Evolutionary conservation across 2,113 vertebrate species (phyloP), one percentile per base, ranked within the genome.

Genomic region (Phyllostomus hastatus): DNA sequence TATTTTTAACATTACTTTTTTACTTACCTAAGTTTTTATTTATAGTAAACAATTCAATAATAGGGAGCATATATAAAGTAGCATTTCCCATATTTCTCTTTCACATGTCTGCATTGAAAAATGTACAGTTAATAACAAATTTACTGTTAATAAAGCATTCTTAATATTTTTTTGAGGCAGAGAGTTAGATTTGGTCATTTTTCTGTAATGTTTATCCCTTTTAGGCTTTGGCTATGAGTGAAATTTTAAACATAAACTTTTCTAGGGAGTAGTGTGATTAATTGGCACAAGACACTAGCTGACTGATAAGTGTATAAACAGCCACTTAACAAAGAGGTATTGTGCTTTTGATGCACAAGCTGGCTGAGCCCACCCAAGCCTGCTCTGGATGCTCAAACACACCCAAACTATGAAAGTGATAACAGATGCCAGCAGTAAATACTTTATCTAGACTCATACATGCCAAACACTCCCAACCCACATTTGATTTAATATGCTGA

Each of bases 301-400:
- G 57, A 86, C 91, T 96, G 81, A 95, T 96, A 70, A 48, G 64
- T 95, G 97, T 96, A 64, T 95, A 97, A 97, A 96, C 57, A 97
- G 90, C 91, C 90, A n/a, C 61, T 96, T 83, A 93, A 98, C 97
- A 95, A 97, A 97, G 95, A 97, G 75, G 80, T 87, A 90, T 95
- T 96, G 91, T 96, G 76, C 57, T 97, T 97, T 50, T 70, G 91
- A 95, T 38, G 31, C 38, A 86, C 78, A 92, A 93, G 83, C 81
- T 96, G 93, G 31, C 41, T 94, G 87, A 96, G 94, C 88, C 96
- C 96, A 97, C 88, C 98, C 97, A 98, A 95, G 95, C 91, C 97
- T 95, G 95, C 94, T 98, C 91, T 98, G 96, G 92, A 93, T 96
- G 94, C 88, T 76, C 80, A 97, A 84, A 97, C 9, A 75, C 97